Evolutionary conservation across 2,113 vertebrate genomes (phyloP).

Genomic region (Brachyhypopomus gauderio): DNA sequence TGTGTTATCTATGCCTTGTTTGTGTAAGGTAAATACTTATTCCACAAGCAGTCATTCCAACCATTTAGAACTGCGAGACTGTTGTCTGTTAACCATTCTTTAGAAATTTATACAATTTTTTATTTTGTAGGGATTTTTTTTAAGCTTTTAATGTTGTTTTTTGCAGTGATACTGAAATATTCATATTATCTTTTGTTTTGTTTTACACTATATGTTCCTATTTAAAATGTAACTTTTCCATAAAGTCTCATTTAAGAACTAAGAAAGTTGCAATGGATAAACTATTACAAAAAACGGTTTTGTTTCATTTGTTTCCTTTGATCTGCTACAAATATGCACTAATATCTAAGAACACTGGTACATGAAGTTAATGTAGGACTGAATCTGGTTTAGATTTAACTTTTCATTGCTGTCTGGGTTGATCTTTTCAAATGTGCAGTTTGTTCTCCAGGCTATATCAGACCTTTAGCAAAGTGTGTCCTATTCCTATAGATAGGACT

Average conservation of each 20-base stretch:
- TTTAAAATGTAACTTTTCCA: no score
- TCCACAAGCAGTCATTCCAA: not conserved
- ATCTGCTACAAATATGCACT: not conserved
- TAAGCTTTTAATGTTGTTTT: not conserved
- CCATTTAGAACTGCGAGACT: not conserved
- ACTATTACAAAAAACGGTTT: not conserved
- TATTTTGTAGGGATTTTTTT: not conserved
- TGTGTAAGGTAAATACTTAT: not conserved
- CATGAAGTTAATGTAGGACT: not conserved
- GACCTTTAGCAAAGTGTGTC: constrained; percentile 35
- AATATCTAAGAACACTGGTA: not conserved
- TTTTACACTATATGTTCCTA: no score
- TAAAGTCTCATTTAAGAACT: no score
- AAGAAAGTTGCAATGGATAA: not conserved
- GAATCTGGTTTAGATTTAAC: constrained; percentile 2
- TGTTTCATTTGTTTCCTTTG: not conserved
- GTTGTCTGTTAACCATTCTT: not conserved
- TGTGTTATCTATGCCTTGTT: not conserved
- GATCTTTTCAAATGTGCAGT: not conserved
- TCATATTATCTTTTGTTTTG: no score
- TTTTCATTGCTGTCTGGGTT: constrained; percentile 19
- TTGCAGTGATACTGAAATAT: not conserved
- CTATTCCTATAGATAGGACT: not conserved
- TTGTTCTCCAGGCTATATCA: constrained; percentile 13
- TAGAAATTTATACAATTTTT: no score